These are phyloP conservation scores for Napeogenes sylphis DNA, from an alignment of 2,888 invertebrate species.

Conservation along the genomic window DNA sequence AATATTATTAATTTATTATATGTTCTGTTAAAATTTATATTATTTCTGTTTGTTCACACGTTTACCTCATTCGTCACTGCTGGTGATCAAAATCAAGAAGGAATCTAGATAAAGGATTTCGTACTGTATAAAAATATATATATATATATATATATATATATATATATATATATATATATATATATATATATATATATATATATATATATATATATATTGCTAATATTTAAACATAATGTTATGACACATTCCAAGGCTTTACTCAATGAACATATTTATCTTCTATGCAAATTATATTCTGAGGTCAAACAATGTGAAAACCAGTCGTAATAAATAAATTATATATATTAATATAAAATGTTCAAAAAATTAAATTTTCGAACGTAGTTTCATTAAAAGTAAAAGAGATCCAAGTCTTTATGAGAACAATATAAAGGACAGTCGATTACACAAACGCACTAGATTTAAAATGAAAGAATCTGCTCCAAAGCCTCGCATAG, in stretches of 20 bases:
- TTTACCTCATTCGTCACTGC: slow-evolving; percentile 22
- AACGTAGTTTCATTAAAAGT: slow-evolving; percentile 11
- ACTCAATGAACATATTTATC: not conserved
- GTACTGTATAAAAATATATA: too few relatives aligned
- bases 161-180: too few relatives aligned
- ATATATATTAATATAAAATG: not conserved
- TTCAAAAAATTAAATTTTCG: not conserved
- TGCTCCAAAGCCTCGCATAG: slow-evolving; percentile 40
- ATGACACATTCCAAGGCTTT: not conserved
- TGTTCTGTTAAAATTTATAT: slow-evolving; percentile 44
- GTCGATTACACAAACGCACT: slow-evolving; percentile 18
- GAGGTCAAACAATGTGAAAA: not conserved
- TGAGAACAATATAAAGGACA: slow-evolving; percentile 4
- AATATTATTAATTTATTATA: slow-evolving; percentile 50
- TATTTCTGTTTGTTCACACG: slow-evolving; percentile 22
- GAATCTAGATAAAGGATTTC: too few relatives aligned
- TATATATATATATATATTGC: too few relatives aligned
- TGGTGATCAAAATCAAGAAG: too few relatives aligned
- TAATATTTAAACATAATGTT: too few relatives aligned
- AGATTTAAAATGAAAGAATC: slow-evolving; percentile 48
- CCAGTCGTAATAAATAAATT: not conserved
- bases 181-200: too few relatives aligned
- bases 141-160: too few relatives aligned
- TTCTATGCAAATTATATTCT: slow-evolving; percentile 1
- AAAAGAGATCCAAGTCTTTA: slow-evolving; percentile 4